These are phyloP conservation scores for Acanthurus lineatus DNA, from an alignment of 2,797 vertebrate genomes.

Conservation along the genomic window DNA sequence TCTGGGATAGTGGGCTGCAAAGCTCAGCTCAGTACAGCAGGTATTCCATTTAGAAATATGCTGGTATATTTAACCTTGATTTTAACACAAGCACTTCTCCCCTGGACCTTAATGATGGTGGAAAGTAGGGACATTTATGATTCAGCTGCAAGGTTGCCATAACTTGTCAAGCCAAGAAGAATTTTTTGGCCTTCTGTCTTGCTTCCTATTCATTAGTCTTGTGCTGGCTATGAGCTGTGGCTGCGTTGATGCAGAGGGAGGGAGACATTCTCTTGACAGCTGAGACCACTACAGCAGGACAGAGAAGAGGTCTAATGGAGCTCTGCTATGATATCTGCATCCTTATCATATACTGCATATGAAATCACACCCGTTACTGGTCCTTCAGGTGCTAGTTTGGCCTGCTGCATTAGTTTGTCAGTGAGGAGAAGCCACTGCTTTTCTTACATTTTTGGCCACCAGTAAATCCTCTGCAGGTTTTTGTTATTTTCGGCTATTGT, in stretches of 20 bases:
- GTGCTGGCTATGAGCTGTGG: slow-evolving; percentile 51
- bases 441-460: neutral
- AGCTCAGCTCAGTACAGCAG: slow-evolving; percentile 12
- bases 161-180: slow-evolving; percentile 51
- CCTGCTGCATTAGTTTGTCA: slow-evolving; percentile 14
- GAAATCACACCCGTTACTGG: slow-evolving; percentile 2
- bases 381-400: neutral
- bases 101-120: slow-evolving; percentile 17
- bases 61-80: slow-evolving; percentile 42
- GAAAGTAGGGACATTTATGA: slow-evolving; percentile 24
- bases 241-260: slow-evolving; percentile 10
- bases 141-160: slow-evolving; percentile 50
- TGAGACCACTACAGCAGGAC: slow-evolving; percentile 40
- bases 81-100: slow-evolving; percentile 20
- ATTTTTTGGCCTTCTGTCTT: slow-evolving; percentile 46
- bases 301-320: slow-evolving; percentile 26
- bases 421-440: neutral
- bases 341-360: slow-evolving; percentile 39
- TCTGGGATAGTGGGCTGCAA: neutral
- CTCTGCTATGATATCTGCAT: slow-evolving; percentile 30
- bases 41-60: neutral
- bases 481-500: neutral
- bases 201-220: slow-evolving; percentile 62
- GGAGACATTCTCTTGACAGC: slow-evolving; percentile 44
- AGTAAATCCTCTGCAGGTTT: slow-evolving; percentile 6